Conservation (phyloP, 2,113 vertebrate genomes). For the Acrocephalus kingi region DNA sequence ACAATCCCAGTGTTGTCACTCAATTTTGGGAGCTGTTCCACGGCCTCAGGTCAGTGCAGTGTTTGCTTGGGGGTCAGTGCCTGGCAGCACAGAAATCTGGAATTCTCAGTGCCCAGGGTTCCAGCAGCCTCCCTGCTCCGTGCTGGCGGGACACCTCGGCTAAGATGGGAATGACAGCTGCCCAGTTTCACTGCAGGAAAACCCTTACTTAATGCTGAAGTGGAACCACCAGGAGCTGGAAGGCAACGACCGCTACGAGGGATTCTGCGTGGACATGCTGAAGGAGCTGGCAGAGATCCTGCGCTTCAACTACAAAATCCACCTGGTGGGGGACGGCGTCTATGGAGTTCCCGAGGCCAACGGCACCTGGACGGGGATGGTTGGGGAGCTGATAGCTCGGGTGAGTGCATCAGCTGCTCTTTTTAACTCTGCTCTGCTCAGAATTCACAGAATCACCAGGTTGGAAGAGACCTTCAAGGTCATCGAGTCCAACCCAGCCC, state of each 20-base stretch:
- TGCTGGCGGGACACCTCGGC: constrained; percentile 41
- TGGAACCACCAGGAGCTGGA: constrained; percentile 91
- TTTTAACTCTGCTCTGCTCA: not conserved
- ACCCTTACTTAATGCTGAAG: constrained; percentile 97
- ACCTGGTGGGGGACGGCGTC: constrained; percentile 88
- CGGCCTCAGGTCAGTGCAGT: not conserved
- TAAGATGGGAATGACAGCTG: constrained; percentile 83
- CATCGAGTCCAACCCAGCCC: not conserved
- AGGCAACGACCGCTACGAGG: constrained; percentile 94
- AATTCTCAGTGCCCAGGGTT: not conserved
- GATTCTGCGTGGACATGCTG: constrained; percentile 98
- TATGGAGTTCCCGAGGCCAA: constrained; percentile 93
- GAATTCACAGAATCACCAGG: not conserved
- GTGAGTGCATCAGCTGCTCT: constrained; percentile 70
- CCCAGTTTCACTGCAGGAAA: constrained; percentile 90
- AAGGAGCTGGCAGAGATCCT: constrained; percentile 93
- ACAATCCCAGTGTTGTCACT: not conserved
- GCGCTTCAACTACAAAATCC: constrained; percentile 95
- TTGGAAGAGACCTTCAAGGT: not conserved
- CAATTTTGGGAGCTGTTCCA: not conserved
- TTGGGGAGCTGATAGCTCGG: constrained; percentile 94
- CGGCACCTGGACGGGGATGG: constrained; percentile 95
- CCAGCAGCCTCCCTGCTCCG: not conserved
- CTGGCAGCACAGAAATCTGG: not conserved
- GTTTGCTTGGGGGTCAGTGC: not conserved